Conservation (phyloP, 2,888 invertebrate genomes). For the Adineta ricciae region DNA sequence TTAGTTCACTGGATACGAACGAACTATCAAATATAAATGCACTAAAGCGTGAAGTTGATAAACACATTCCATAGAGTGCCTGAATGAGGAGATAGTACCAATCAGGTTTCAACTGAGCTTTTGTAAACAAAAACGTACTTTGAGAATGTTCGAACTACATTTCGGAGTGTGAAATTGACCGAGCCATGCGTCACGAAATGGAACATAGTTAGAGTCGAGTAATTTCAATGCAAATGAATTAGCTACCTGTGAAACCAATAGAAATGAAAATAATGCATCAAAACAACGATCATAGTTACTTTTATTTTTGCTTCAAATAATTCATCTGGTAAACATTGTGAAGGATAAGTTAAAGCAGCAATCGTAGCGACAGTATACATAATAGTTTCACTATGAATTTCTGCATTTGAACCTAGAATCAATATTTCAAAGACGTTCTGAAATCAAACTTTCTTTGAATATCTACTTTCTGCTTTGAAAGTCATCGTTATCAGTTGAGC, state of each 20-base stretch:
- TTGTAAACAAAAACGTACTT: not conserved
- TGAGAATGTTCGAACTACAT: conserved; percentile 17
- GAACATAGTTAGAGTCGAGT: not conserved
- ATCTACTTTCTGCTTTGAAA: not conserved
- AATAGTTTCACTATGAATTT: not conserved
- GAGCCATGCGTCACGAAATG: conserved; percentile 14
- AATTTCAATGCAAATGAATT: conserved; percentile 13
- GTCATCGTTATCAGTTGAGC: not conserved
- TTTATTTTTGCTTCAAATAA: conserved; percentile 26
- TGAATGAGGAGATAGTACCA: not conserved
- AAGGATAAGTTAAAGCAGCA: conserved; percentile 29
- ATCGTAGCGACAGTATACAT: conserved; percentile 25
- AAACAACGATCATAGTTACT: conserved; percentile 20
- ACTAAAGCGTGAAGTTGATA: conserved; percentile 15
- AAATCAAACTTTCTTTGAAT: not conserved
- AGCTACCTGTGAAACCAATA: not conserved
- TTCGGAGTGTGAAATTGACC: conserved; percentile 3
- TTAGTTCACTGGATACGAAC: not conserved
- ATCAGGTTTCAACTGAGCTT: not conserved
- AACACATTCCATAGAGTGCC: conserved; percentile 10
- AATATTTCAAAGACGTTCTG: too few species aligned
- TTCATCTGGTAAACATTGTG: conserved; percentile 23
- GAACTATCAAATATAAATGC: not conserved
- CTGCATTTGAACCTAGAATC: not conserved
- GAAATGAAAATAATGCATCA: too few species aligned